Evolutionary conservation across 1,140 invertebrate genomes (phyloP), one percentile per base, ranked within the genome.

Genomic region (Muscidifurax raptorellus): DNA sequence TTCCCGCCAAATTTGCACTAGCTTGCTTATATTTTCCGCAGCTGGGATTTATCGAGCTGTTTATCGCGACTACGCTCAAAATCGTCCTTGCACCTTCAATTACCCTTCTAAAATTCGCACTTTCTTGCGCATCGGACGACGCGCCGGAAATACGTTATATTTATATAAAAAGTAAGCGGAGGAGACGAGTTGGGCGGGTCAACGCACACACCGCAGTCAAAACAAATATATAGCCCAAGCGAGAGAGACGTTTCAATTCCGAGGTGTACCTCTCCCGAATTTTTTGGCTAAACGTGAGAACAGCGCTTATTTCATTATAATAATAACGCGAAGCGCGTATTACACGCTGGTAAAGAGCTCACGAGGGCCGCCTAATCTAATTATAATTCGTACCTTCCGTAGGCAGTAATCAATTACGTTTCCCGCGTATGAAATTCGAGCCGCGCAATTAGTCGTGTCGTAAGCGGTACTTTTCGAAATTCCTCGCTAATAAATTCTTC

Each of bases 191-290:
- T 89, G 89, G 90, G 90, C 89, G 90, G 89, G 81, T 86, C 89
- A 25, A 7, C 32, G 32, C n/a, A n/a, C n/a, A n/a, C n/a, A n/a
- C n/a, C n/a, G 86, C 88, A 87, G 89, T 91, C 88, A 87, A 89
- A 91, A 91, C 90, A 90, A 91, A 59, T 12, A 40, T 9, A 90
- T 91, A 91, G 90, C 87, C 88, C 86, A n/a, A n/a, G n/a, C n/a
- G n/a, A n/a, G 36, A 40, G 87, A 88, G 86, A 91, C 88, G 86
- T 90, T 90, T 91, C 88, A 90, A 91, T 91, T 87, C 85, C 82
- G 86, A 83, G 36, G 44, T 79, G 79, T 67, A 71, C 12, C 22
- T 59, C 52, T 0, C 15, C 15, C 0, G 15, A 22, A 59, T 59
- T 59, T n/a, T 59, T 59, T 59, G 1, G 22, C 30, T 81, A 47